These are phyloP conservation scores for Drepana arcuata DNA, from an alignment of 1,140 invertebrate species.

Conservation along the genomic window DNA sequence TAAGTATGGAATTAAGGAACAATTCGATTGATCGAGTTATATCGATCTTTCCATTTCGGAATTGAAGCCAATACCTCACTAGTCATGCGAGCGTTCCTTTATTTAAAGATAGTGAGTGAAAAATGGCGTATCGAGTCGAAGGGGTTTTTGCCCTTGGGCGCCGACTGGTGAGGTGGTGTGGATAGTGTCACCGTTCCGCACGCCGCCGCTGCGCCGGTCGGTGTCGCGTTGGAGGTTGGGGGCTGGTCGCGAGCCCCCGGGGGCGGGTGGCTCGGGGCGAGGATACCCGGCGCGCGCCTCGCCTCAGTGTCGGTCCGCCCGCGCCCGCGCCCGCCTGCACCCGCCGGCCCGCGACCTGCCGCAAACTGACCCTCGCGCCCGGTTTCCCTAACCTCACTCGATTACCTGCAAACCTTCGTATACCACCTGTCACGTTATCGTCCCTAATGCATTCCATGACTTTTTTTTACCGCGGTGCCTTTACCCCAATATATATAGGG, in stretches of 20 bases:
- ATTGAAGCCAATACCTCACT: no score
- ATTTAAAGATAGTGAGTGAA: no score
- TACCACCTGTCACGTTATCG: constrained; percentile 33
- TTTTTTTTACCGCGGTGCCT: constrained; percentile 6
- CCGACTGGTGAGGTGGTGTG: no score
- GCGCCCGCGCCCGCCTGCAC: constrained; percentile 51
- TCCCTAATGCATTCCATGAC: constrained; percentile 2
- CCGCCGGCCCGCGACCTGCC: constrained; percentile 41
- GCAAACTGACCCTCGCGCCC: constrained; percentile 17
- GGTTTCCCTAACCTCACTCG: constrained; percentile 46
- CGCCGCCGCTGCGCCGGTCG: no score
- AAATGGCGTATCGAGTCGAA: no score
- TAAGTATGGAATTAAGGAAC: no score
- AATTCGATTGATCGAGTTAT: no score
- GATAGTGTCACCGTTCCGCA: no score
- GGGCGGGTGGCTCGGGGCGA: constrained; percentile 19
- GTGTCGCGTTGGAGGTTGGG: constrained; percentile 34
- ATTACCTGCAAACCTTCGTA: constrained; percentile 31
- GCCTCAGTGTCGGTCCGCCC: constrained; percentile 58
- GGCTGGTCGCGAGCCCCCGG: constrained; percentile 16
- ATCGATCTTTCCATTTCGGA: no score
- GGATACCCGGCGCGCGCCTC: constrained; percentile 42
- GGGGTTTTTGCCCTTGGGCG: no score
- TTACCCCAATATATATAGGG: no score
- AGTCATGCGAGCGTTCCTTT: no score